These are phyloP conservation scores for Nephrotoma flavescens DNA, from an alignment of 2,888 invertebrate genomes.

Conservation along the genomic window DNA sequence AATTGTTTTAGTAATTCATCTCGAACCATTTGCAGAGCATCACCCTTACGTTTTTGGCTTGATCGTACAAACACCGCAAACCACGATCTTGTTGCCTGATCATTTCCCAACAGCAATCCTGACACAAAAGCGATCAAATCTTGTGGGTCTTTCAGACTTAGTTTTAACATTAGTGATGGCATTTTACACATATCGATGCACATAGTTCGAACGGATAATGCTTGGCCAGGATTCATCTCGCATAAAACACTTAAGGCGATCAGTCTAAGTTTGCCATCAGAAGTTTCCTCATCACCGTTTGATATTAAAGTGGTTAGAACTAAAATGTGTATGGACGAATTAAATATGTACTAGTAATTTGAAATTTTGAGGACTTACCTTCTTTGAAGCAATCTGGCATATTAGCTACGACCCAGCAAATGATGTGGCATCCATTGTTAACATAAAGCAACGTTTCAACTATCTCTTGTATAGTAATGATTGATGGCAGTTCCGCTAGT, in stretches of 20 bases:
- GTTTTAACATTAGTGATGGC: constrained; percentile 73
- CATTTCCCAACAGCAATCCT: constrained; percentile 77
- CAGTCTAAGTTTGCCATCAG: constrained; percentile 58
- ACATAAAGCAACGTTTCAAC: constrained; percentile 80
- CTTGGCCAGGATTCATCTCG: constrained; percentile 78
- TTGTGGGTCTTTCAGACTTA: constrained; percentile 56
- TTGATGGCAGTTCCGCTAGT: constrained; percentile 78
- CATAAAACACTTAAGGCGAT: constrained; percentile 67
- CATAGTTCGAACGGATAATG: constrained; percentile 67
- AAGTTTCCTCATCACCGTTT: constrained; percentile 81
- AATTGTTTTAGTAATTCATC: constrained; percentile 61
- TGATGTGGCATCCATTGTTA: constrained; percentile 76
- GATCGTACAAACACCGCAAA: constrained; percentile 82
- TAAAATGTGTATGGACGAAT: constrained; percentile 23
- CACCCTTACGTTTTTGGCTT: constrained; percentile 50
- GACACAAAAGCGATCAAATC: constrained; percentile 71
- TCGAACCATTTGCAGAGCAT: constrained; percentile 42
- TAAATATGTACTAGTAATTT: constrained; percentile 5
- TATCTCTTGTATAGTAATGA: constrained; percentile 66
- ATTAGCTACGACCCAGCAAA: constrained; percentile 86
- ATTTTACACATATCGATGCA: constrained; percentile 81
- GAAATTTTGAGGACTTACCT: constrained; percentile 35
- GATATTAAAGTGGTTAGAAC: constrained; percentile 73
- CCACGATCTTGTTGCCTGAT: constrained; percentile 81
- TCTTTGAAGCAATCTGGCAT: constrained; percentile 87